phyloP scores from a whole-genome alignment of 2,113 vertebrate species.

The Xiphorhynchus elegans region DNA sequence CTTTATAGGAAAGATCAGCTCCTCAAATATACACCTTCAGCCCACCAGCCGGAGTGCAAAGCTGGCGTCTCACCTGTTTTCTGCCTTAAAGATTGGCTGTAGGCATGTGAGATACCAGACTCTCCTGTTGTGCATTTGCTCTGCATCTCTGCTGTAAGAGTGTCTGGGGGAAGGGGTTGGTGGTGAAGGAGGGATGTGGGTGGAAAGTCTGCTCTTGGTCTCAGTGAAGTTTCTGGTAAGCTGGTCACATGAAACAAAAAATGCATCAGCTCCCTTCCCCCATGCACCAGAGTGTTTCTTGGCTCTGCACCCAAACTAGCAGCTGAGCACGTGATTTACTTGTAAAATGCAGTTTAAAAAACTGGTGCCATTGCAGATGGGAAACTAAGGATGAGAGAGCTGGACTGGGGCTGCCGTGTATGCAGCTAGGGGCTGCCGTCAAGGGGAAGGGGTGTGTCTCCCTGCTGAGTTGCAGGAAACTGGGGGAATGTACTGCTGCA shows the following conservation, averaged over 20 bases:
- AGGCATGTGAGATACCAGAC: background rate
- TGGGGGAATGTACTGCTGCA: background rate
- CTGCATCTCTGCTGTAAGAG: background rate
- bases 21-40: background rate
- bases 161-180: background rate
- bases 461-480: background rate
- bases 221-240: background rate
- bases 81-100: background rate
- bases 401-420: background rate
- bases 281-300: slow-evolving; percentile 18
- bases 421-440: background rate
- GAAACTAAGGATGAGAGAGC: background rate
- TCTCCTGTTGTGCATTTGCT: background rate
- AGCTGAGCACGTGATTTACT: slow-evolving; percentile 50
- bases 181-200: background rate
- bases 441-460: background rate
- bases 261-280: slow-evolving; percentile 38
- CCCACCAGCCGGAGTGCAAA: background rate
- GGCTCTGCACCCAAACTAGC: slow-evolving; percentile 50
- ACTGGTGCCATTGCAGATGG: slow-evolving; percentile 12
- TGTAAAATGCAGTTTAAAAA: slow-evolving; percentile 5
- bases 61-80: background rate
- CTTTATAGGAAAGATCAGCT: background rate
- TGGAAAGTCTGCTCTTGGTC: background rate
- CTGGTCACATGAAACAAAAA: slow-evolving; percentile 20